Evolutionary conservation across 1,140 invertebrate species (phyloP).

Genomic region (Drosophila malerkotliana): DNA sequence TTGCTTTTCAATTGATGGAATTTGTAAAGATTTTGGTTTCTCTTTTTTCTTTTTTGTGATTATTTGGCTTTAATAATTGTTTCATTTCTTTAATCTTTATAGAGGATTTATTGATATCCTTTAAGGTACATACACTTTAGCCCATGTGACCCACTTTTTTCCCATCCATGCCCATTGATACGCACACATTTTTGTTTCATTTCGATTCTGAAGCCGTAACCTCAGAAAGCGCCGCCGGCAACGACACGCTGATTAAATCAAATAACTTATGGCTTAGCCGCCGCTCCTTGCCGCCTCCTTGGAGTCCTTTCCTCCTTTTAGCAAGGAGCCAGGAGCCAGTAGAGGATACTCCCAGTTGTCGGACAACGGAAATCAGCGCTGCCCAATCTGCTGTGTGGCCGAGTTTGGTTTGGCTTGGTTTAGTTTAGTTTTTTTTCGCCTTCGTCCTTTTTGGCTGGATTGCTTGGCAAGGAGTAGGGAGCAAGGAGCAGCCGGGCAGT

Average conservation of each 20-base stretch:
- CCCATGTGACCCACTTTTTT: conserved; percentile 13
- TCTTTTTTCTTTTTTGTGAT: conserved; percentile 6
- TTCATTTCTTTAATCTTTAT: background rate
- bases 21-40: conserved; percentile 27
- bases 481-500: conserved; percentile 30
- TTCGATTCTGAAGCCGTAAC: conserved; percentile 56
- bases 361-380: conserved; percentile 74
- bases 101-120: background rate
- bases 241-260: conserved; percentile 79
- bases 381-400: conserved; percentile 70
- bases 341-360: conserved; percentile 54
- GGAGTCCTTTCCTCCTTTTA: background rate
- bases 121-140: conserved; percentile 13
- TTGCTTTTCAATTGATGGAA: conserved; percentile 49
- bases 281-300: conserved; percentile 2
- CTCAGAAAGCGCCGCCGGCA: conserved; percentile 50
- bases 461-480: conserved; percentile 25
- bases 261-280: conserved; percentile 75
- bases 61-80: background rate
- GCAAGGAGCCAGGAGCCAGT: conserved; percentile 14
- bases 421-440: conserved; percentile 17
- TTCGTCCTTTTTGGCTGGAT: conserved; percentile 9
- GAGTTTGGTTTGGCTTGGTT: conserved; percentile 44
- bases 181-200: conserved; percentile 48
- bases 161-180: conserved; percentile 27